Conservation (phyloP, 1,140 invertebrate genomes). For the Pseudoatta argentina region DNA sequence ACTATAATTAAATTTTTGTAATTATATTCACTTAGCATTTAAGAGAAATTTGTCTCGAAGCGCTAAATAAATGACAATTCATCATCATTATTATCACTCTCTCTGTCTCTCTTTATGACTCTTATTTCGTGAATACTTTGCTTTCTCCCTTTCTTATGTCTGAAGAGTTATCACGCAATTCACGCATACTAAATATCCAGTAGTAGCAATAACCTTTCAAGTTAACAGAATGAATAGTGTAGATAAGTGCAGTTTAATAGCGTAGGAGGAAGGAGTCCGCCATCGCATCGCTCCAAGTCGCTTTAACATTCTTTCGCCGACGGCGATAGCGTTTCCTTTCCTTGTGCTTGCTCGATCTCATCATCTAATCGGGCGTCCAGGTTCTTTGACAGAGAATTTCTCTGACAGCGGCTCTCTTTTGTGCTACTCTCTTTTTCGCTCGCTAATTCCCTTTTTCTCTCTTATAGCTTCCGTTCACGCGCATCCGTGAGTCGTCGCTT, state of each 20-base stretch:
- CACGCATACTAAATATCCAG: constrained; percentile 15
- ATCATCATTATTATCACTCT: too few relatives aligned
- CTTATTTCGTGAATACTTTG: background rate
- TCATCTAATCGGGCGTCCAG: constrained; percentile 52
- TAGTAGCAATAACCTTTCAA: constrained; percentile 38
- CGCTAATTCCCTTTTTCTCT: background rate
- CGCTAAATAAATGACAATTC: too few relatives aligned
- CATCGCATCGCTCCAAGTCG: constrained; percentile 8
- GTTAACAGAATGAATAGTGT: constrained; percentile 26
- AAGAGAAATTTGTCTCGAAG: too few relatives aligned
- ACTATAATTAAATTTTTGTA: too few relatives aligned
- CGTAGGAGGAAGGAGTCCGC: constrained; percentile 6
- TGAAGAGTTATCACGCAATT: constrained; percentile 9
- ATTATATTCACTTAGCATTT: too few relatives aligned
- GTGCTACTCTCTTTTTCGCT: background rate
- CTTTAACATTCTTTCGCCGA: constrained; percentile 58
- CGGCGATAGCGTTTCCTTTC: constrained; percentile 55
- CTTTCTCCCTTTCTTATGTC: background rate
- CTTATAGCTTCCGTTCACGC: constrained; percentile 1
- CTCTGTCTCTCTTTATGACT: background rate
- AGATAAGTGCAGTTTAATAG: constrained; percentile 49
- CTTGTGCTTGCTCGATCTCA: constrained; percentile 52
- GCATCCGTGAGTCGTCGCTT: constrained; percentile 39
- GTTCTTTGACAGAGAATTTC: constrained; percentile 59
- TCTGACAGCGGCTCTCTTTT: constrained; percentile 21